Evolutionary conservation across 2,113 vertebrate species (phyloP).

Genomic region (Hassar affinis): DNA sequence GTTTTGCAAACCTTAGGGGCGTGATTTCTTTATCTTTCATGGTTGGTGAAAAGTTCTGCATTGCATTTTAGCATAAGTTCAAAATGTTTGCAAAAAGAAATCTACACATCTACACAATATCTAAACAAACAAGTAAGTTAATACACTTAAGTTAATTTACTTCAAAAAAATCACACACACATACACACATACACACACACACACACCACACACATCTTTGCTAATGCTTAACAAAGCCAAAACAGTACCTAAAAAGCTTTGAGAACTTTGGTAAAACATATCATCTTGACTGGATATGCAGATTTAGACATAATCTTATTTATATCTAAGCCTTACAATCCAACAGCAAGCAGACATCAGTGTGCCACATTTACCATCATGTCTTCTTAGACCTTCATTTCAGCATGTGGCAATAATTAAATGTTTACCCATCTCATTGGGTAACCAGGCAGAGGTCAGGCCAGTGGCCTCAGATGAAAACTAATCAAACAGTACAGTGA

Average conservation of each 20-base stretch:
- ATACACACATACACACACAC: constrained; percentile 1
- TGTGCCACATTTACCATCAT: constrained; percentile 60
- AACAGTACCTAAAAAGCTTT: constrained; percentile 41
- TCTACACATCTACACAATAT: neutral
- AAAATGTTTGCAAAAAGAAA: neutral
- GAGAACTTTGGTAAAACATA: constrained; percentile 20
- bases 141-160: constrained; percentile 39
- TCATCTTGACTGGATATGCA: neutral
- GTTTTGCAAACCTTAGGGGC: constrained; percentile 9
- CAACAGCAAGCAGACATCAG: constrained; percentile 33
- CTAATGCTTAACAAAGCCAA: constrained; percentile 29
- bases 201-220: neutral
- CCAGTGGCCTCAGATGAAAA: constrained; percentile 59
- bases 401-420: constrained; percentile 72
- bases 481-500: constrained; percentile 70
- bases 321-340: constrained; percentile 19
- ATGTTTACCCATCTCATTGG: constrained; percentile 71
- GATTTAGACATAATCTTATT: constrained; percentile 12
- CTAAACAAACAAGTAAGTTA: constrained; percentile 13
- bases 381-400: constrained; percentile 66
- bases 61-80: constrained; percentile 17
- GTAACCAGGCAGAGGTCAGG: constrained; percentile 65
- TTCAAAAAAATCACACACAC: neutral
- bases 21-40: constrained; percentile 10
- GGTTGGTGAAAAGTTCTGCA: neutral